Percentiles rank a stretch among this genome's conserved stretches.
Evolutionary conservation across 2,113 vertebrate genomes (phyloP).

Genomic region (Copsychus sechellarum): DNA sequence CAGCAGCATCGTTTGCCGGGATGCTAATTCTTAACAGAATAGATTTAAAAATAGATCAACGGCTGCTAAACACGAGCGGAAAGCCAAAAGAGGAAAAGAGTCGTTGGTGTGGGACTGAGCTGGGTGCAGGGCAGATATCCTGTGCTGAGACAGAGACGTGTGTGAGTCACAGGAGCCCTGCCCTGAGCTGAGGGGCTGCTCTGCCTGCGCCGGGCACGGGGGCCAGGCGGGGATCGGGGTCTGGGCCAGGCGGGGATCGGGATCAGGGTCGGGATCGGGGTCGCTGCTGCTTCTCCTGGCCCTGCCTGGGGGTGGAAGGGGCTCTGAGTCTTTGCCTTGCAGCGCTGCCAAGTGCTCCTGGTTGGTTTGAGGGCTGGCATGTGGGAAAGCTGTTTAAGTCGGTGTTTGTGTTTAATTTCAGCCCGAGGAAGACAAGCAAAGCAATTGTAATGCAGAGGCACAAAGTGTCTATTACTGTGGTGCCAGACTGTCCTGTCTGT

Average conservation of each 20-base stretch:
- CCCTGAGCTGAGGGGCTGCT: not conserved
- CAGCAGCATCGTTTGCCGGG: not conserved
- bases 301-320: not conserved
- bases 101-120: not conserved
- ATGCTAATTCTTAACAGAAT: constrained; percentile 37
- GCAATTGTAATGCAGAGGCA: not conserved
- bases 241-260: too few relatives aligned
- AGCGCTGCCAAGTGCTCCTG: not conserved
- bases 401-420: not conserved
- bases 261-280: too few relatives aligned
- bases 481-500: not conserved
- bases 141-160: not conserved
- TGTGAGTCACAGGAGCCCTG: not conserved
- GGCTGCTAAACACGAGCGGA: not conserved
- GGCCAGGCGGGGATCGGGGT: not conserved
- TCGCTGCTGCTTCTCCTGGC: not conserved
- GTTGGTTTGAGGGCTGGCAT: not conserved
- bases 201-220: not conserved
- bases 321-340: not conserved
- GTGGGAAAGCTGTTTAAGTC: not conserved
- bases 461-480: not conserved
- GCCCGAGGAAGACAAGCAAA: not conserved
- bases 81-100: constrained; percentile 8
- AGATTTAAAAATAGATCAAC: constrained; percentile 39
- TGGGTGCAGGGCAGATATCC: not conserved